Evolutionary conservation across 2,113 vertebrate species (phyloP).

Genomic region (Daboia siamensis): DNA sequence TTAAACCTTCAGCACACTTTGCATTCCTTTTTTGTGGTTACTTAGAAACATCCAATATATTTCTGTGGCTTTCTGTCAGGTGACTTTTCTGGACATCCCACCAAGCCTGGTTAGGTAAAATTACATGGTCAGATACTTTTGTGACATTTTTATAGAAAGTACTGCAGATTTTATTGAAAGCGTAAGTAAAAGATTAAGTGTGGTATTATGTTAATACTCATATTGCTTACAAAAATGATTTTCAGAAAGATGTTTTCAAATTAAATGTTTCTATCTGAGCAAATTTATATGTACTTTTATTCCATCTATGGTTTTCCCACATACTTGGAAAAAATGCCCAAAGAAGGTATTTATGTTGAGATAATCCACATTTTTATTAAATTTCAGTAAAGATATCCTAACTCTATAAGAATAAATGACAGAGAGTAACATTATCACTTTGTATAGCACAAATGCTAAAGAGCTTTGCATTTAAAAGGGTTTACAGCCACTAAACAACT

Average conservation of each 20-base stretch:
- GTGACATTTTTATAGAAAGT: background rate
- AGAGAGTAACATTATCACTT: fast-evolving
- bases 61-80: background rate
- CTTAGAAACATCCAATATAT: background rate
- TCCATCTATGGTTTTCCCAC: background rate
- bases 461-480: background rate
- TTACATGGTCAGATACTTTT: background rate
- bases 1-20: background rate
- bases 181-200: background rate
- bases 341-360: background rate
- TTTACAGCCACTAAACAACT: background rate
- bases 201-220: background rate
- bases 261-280: background rate
- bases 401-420: background rate
- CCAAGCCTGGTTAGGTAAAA: background rate
- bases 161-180: background rate
- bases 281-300: background rate
- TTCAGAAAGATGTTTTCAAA: background rate
- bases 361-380: background rate
- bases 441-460: background rate
- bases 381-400: background rate
- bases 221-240: background rate
- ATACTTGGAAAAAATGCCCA: background rate
- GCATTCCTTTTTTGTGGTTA: background rate
- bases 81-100: background rate